Evolutionary conservation across 2,797 vertebrate genomes (phyloP).

Genomic region (Acropternis orthonyx): DNA sequence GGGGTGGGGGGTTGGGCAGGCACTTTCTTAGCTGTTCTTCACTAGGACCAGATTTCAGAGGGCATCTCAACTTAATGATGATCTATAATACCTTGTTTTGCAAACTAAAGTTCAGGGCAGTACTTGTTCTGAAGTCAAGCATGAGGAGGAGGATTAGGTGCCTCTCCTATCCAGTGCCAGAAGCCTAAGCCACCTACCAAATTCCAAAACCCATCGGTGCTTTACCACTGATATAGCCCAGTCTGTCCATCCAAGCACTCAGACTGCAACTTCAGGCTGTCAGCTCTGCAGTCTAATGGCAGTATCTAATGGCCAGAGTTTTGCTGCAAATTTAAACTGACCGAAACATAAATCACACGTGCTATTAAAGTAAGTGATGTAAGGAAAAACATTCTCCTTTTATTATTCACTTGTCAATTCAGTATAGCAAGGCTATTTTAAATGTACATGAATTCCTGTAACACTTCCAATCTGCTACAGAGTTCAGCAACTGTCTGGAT

Average conservation of each 20-base stretch:
- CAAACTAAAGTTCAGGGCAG: background rate
- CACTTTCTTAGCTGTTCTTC: background rate
- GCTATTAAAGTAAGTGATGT: background rate
- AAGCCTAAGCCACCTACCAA: background rate
- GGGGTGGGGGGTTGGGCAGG: too few species aligned
- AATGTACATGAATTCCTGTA: background rate
- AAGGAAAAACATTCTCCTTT: background rate
- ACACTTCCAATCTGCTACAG: background rate
- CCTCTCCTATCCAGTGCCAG: background rate
- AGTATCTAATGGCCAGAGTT: background rate
- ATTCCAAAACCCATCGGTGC: background rate
- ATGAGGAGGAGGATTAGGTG: background rate
- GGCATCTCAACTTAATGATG: background rate
- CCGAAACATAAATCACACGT: background rate
- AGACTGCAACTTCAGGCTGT: background rate
- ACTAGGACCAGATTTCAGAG: background rate
- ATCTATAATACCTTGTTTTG: background rate
- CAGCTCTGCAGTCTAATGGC: background rate
- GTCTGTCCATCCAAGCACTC: background rate
- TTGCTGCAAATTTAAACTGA: background rate
- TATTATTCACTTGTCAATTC: background rate
- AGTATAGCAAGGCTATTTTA: background rate
- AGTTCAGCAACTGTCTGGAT: background rate
- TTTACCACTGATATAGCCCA: background rate
- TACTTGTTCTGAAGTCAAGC: background rate